Percentiles rank a stretch among this genome's conserved stretches.
phyloP scores from a whole-genome alignment of 2,797 vertebrate species.

The Paramormyrops hopkinsi region DNA sequence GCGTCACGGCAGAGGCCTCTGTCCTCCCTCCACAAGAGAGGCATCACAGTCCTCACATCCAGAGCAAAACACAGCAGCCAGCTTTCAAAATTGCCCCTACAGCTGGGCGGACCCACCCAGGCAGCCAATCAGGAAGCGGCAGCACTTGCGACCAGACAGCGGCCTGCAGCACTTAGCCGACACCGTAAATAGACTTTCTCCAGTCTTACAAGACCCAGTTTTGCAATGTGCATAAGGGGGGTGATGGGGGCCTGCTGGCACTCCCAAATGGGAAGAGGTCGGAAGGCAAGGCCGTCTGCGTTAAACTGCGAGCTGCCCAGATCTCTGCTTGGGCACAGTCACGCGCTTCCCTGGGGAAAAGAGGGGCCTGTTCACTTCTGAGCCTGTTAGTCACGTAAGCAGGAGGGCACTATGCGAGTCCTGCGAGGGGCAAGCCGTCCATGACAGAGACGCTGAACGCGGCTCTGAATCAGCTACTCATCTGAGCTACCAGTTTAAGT shows the following conservation, averaged over 20 bases:
- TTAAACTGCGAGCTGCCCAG: not conserved
- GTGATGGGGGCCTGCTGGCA: not conserved
- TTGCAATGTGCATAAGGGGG: not conserved
- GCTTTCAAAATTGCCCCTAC: not conserved
- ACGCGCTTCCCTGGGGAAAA: not conserved
- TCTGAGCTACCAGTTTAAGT: too few relatives aligned
- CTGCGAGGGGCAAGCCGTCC: not conserved
- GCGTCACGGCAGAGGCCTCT: not conserved
- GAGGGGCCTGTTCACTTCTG: not conserved
- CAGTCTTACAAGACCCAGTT: not conserved
- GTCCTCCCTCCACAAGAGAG: not conserved
- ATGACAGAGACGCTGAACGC: not conserved
- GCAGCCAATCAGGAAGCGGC: not conserved
- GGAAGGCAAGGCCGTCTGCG: not conserved
- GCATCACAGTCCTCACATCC: not conserved
- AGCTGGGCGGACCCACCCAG: not conserved
- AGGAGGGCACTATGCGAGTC: not conserved
- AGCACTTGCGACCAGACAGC: not conserved
- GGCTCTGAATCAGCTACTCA: not conserved
- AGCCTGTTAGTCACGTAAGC: not conserved
- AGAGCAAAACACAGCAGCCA: not conserved
- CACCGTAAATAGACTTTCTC: not conserved
- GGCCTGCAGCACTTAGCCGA: not conserved
- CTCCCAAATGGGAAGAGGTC: not conserved
- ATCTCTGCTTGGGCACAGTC: not conserved